phyloP scores from a whole-genome alignment of 2,797 vertebrate genomes.

The Eospalax fontanierii region DNA sequence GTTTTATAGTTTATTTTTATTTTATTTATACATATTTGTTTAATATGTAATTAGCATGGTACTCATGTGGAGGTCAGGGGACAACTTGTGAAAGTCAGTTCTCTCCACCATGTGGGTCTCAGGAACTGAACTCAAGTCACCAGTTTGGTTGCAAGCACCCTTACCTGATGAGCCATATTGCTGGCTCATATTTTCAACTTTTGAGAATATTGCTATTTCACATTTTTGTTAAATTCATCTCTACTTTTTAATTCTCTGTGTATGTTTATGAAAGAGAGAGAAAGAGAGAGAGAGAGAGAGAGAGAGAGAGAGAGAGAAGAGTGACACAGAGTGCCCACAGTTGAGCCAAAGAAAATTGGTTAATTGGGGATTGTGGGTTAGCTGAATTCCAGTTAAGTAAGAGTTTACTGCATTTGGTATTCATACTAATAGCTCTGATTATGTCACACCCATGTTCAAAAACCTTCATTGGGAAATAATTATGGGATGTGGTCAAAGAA shows the following conservation, averaged over 20 bases:
- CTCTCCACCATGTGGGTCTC: too few species aligned
- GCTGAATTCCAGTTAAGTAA: slow-evolving; percentile 68
- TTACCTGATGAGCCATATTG: too few species aligned
- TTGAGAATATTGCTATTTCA: not conserved
- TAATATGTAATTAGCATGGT: too few species aligned
- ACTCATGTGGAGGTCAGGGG: too few species aligned
- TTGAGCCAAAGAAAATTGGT: slow-evolving; percentile 72
- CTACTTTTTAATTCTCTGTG: not conserved
- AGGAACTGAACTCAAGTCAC: too few species aligned
- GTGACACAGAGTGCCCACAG: not conserved
- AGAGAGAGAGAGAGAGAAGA: not conserved
- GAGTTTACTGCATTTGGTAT: slow-evolving; percentile 40
- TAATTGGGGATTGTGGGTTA: slow-evolving; percentile 69
- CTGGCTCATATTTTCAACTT: not conserved
- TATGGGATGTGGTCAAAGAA: slow-evolving; percentile 71
- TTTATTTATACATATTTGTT: too few species aligned
- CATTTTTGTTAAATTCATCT: not conserved
- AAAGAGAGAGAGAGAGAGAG: not conserved
- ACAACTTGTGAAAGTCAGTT: too few species aligned
- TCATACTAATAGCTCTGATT: slow-evolving; percentile 61
- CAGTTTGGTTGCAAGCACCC: too few species aligned
- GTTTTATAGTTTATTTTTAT: too few species aligned
- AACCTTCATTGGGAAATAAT: slow-evolving; percentile 74
- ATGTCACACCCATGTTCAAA: slow-evolving; percentile 62
- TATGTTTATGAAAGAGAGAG: not conserved